Conservation (phyloP, 2,113 vertebrate genomes). For the Mastomys coucha region DNA sequence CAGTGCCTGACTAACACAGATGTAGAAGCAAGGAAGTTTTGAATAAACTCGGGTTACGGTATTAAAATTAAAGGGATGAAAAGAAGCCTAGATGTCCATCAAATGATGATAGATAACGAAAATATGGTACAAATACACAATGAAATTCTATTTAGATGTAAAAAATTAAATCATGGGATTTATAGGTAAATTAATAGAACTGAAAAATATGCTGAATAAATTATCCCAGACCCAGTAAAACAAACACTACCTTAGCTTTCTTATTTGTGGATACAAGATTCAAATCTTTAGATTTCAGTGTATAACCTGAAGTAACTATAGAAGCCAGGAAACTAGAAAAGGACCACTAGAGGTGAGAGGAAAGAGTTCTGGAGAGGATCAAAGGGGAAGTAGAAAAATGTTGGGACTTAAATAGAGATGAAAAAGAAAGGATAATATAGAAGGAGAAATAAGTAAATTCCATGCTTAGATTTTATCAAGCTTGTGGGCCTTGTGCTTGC, state of each 20-base stretch:
- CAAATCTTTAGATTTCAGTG: background rate
- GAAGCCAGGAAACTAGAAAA: background rate
- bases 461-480: background rate
- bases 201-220: too few relatives aligned
- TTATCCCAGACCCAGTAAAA: background rate
- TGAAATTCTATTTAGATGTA: background rate
- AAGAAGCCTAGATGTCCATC: background rate
- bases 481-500: background rate
- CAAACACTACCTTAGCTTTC: background rate
- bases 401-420: background rate
- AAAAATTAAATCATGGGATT: background rate
- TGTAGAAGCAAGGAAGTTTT: background rate
- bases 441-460: background rate
- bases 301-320: background rate
- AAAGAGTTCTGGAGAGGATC: background rate
- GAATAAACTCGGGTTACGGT: background rate
- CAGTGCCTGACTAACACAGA: too few relatives aligned
- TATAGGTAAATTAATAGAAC: background rate
- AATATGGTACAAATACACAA: background rate
- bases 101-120: background rate
- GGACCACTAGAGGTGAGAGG: background rate
- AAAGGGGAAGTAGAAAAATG: background rate
- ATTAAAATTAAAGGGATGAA: background rate
- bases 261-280: background rate
- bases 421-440: background rate